Evolutionary conservation across 2,888 invertebrate species (phyloP).

Genomic region (Ypsolopha sequella): DNA sequence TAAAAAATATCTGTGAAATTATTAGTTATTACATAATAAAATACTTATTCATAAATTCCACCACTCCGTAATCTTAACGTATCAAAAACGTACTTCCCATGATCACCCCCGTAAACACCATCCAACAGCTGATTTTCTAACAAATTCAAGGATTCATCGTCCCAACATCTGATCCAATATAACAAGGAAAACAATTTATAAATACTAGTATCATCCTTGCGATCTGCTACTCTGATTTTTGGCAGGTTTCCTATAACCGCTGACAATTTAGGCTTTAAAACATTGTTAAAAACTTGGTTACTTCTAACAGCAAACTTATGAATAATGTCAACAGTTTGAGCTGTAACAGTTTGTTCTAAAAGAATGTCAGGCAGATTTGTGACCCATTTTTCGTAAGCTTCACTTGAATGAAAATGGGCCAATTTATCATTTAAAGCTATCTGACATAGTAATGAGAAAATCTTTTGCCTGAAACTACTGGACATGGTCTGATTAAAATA

Average conservation of each 20-base stretch:
- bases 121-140: conserved; percentile 47
- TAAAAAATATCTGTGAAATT: too few species aligned
- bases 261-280: conserved; percentile 47
- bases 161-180: conserved; percentile 63
- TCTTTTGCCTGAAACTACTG: conserved; percentile 36
- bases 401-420: conserved; percentile 38
- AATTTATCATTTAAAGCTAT: conserved; percentile 53
- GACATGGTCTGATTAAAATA: conserved; percentile 39
- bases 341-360: conserved; percentile 53
- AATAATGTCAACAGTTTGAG: conserved; percentile 66
- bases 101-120: conserved; percentile 36
- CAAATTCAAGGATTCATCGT: conserved; percentile 44
- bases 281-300: conserved; percentile 58
- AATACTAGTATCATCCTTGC: conserved; percentile 40
- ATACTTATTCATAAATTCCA: conserved; percentile 10
- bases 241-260: conserved; percentile 60
- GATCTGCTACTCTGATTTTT: conserved; percentile 40
- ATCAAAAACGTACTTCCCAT: conserved; percentile 50
- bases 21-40: not conserved
- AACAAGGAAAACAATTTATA: conserved; percentile 66
- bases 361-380: conserved; percentile 69
- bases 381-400: conserved; percentile 63
- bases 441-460: conserved; percentile 53
- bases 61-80: conserved; percentile 42
- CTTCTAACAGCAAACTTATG: conserved; percentile 70